Conservation (phyloP, 2,888 invertebrate species). For the Leptothorax acervorum region DNA sequence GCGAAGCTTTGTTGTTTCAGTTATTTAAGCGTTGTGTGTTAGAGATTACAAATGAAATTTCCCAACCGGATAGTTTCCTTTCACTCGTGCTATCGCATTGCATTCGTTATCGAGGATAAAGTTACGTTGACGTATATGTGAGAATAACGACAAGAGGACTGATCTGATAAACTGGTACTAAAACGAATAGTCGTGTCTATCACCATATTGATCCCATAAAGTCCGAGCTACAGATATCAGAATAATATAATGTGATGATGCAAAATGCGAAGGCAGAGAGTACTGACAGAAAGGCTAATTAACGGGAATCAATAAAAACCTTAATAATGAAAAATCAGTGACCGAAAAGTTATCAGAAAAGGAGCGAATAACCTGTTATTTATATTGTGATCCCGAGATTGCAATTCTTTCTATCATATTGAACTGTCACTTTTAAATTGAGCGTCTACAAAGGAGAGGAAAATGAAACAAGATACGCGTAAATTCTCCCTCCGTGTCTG, state of each 20-base stretch:
- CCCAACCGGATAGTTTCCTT: neutral
- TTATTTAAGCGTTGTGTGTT: constrained; percentile 15
- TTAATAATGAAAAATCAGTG: neutral
- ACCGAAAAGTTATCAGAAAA: neutral
- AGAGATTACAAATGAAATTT: constrained; percentile 30
- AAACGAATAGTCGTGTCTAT: neutral
- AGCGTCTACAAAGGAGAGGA: neutral
- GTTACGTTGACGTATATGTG: neutral
- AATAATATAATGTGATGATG: neutral
- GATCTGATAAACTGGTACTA: neutral
- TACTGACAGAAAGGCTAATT: neutral
- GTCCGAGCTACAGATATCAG: neutral
- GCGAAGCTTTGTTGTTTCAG: neutral
- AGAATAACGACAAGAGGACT: neutral
- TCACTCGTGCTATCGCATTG: neutral
- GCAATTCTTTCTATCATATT: neutral
- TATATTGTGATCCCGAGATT: neutral
- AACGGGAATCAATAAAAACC: neutral
- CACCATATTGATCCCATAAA: neutral
- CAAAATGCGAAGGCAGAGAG: neutral
- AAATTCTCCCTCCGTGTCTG: neutral
- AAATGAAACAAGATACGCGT: neutral
- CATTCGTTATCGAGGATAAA: constrained; percentile 27
- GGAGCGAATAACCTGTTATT: neutral
- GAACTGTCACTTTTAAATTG: neutral